Percentiles rank a stretch among this genome's conserved stretches.
Conservation (phyloP, 1,140 invertebrate genomes). For the Zaprionus capensis region DNA sequence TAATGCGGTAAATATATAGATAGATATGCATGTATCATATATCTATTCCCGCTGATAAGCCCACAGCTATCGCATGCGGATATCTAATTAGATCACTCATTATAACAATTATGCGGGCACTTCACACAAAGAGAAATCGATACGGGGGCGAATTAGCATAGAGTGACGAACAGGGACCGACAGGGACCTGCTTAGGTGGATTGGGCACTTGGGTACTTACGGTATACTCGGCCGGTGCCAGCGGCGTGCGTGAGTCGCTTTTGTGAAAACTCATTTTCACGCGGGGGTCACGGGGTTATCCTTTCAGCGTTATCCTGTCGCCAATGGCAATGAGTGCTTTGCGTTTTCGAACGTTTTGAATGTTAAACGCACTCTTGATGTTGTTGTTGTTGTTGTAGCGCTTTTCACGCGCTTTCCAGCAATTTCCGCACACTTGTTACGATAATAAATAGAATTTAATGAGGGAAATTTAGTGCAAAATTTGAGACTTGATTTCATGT, state of each 20-base stretch:
- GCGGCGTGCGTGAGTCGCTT: slow-evolving; percentile 81
- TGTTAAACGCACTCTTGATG: slow-evolving; percentile 45
- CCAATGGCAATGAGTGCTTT: background rate
- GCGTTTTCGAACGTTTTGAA: background rate
- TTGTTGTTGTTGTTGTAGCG: slow-evolving; percentile 40
- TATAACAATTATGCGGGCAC: slow-evolving; percentile 2
- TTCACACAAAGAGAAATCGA: slow-evolving; percentile 9
- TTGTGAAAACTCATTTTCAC: slow-evolving; percentile 83
- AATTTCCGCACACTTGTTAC: slow-evolving; percentile 75
- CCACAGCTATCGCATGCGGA: background rate
- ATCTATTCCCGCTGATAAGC: slow-evolving; percentile 2
- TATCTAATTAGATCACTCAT: slow-evolving; percentile 23
- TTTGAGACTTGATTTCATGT: slow-evolving; percentile 47
- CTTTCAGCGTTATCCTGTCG: slow-evolving; percentile 23
- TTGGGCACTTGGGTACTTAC: slow-evolving; percentile 63
- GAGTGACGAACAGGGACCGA: background rate
- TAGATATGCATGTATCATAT: background rate
- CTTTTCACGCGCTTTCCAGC: slow-evolving; percentile 43
- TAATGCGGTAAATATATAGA: background rate
- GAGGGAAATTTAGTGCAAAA: slow-evolving; percentile 70
- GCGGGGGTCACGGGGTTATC: slow-evolving; percentile 28
- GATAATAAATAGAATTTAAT: slow-evolving; percentile 76
- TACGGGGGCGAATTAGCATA: slow-evolving; percentile 19
- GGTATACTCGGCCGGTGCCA: slow-evolving; percentile 78
- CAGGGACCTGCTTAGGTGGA: background rate